phyloP scores from a whole-genome alignment of 2,888 invertebrate genomes.

The Argyresthia albistria region DNA sequence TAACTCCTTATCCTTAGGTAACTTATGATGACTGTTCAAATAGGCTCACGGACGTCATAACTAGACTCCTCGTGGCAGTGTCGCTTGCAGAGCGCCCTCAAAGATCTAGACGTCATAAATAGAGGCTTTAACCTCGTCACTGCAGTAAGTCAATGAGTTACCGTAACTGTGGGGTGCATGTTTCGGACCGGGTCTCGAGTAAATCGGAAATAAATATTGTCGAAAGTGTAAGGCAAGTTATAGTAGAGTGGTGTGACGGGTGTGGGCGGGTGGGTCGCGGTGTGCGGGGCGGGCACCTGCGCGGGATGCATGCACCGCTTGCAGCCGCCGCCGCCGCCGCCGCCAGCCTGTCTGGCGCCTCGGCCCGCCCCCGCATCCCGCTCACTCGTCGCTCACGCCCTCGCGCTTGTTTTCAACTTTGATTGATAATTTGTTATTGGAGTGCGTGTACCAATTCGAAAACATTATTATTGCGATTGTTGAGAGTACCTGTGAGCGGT shows the following conservation, averaged over 20 bases:
- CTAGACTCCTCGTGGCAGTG: too few species aligned
- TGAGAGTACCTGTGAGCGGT: slow-evolving; percentile 1
- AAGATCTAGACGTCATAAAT: too few species aligned
- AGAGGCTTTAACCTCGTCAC: too few species aligned
- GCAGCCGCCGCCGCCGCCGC: slow-evolving; percentile 23
- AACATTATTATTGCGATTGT: slow-evolving; percentile 20
- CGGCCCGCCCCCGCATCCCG: slow-evolving; percentile 13
- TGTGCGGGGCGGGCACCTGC: slow-evolving; percentile 43
- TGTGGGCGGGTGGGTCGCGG: slow-evolving; percentile 14
- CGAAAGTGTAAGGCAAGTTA: slow-evolving; percentile 8
- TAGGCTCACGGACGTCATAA: too few species aligned
- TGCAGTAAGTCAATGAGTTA: too few species aligned
- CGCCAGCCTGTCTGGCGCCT: slow-evolving; percentile 66
- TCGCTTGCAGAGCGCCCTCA: too few species aligned
- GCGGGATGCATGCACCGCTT: slow-evolving; percentile 34
- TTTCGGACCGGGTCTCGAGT: background rate
- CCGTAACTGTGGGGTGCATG: too few species aligned
- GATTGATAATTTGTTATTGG: slow-evolving; percentile 70
- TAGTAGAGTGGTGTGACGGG: slow-evolving; percentile 18
- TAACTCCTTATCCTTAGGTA: too few species aligned
- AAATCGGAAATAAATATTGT: too few species aligned
- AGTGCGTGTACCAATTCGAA: slow-evolving; percentile 50
- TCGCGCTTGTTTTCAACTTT: slow-evolving; percentile 67
- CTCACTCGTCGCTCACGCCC: slow-evolving; percentile 32
- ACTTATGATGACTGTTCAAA: too few species aligned